Evolutionary conservation across 2,888 invertebrate species (phyloP), one percentile per base, ranked within the genome.

Genomic region (Tiliacea citrago): DNA sequence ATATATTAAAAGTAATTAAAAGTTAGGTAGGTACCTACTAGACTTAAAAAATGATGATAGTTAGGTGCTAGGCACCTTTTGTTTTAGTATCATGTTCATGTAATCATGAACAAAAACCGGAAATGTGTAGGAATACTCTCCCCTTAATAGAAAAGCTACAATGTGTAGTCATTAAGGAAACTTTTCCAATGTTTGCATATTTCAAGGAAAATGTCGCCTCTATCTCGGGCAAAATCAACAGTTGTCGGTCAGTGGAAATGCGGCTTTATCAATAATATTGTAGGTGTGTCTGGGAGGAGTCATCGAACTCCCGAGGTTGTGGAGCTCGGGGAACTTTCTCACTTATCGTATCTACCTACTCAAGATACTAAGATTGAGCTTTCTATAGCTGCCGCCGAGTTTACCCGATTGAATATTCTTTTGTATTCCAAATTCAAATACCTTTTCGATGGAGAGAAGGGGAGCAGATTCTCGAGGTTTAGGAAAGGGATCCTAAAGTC

Each of bases 271-370:
- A 81, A 77, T 73, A 84, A 70, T 65, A 84, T 53, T 68, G 83
- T 84, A 82, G 86, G 74, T 83, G 81, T 79, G 88, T 88, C 77
- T 79, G 71, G 73, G 76, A 81, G 74, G 88, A 88, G 93, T 92
- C 92, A 83, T 87, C 83, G 92, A 93, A 91, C 91, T 88, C 74
- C 65, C 71, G 77, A 78, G 77, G 79, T 79, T 77, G 80, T 85
- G 39, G 68, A 51, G 62, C 16, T 68, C 75, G 74, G 73, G 61
- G 74, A 88, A 85, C 80, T 86, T 86, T 87, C 58, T 58, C 76
- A 45, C 73, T 73, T 72, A 63, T 79, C 69, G 60, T 65, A 51
- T 51, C 66, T 68, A 79, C 18, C 18, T 49, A 18, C 51, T 68
- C 51, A 61, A 73, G 42, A 67, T 73, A 77, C 74, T n/a, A 74